phyloP scores from a whole-genome alignment of 1,140 invertebrate species.

The Drosophila gunungcola region DNA sequence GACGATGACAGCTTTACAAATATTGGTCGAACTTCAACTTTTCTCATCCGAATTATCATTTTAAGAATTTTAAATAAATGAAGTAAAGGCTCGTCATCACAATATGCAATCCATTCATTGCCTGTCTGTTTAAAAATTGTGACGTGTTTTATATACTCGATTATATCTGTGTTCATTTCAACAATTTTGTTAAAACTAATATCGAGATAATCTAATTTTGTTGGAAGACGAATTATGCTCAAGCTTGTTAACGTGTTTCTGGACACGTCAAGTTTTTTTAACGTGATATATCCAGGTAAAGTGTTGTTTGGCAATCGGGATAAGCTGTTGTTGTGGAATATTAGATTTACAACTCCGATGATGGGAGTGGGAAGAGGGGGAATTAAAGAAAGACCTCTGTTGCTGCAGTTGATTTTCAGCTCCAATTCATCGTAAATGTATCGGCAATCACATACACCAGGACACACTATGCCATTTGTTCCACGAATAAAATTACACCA shows the following conservation, averaged over 20 bases:
- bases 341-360: background rate
- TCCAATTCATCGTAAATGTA: background rate
- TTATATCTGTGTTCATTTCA: background rate
- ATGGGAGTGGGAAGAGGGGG: conserved; percentile 11
- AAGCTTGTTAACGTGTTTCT: background rate
- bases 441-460: background rate
- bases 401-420: conserved; percentile 18
- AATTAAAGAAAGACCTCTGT: conserved; percentile 1
- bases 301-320: background rate
- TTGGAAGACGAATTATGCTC: background rate
- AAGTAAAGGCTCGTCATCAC: background rate
- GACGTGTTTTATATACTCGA: conserved; percentile 3
- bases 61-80: background rate
- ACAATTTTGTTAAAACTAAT: conserved; percentile 9
- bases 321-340: conserved; percentile 1
- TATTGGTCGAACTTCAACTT: background rate
- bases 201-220: conserved; percentile 7
- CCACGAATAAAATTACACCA: conserved; percentile 3
- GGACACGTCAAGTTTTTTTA: conserved; percentile 13
- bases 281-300: conserved; percentile 2
- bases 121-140: conserved; percentile 8
- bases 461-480: conserved; percentile 4
- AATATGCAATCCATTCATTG: conserved; percentile 17
- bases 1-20: background rate
- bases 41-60: background rate